Percentiles rank a stretch among this genome's conserved stretches.
These are phyloP conservation scores for Ceyx erithaca DNA, from an alignment of 2,797 vertebrate species.

Conservation along the genomic window DNA sequence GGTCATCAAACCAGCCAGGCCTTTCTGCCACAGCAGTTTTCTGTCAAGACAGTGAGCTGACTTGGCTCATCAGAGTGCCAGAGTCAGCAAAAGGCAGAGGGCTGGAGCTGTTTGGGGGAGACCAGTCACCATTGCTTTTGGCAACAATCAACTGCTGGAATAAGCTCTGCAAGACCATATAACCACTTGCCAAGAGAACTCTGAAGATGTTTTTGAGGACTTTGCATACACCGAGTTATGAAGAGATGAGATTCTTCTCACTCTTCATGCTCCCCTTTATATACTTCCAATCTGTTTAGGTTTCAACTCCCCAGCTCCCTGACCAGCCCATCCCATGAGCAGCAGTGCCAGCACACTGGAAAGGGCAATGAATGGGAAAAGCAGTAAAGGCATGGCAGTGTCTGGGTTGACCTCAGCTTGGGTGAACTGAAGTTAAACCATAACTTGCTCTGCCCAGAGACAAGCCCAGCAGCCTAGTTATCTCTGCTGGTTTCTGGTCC, in stretches of 20 bases:
- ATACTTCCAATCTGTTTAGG: neutral
- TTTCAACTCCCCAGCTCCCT: neutral
- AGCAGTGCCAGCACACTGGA: neutral
- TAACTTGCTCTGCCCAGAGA: neutral
- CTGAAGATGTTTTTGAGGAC: neutral
- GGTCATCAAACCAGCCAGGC: neutral
- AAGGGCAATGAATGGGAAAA: neutral
- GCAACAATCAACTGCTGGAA: neutral
- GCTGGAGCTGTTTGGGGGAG: neutral
- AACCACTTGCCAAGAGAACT: neutral
- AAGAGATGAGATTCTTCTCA: neutral
- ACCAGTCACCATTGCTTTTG: neutral
- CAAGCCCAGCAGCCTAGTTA: fast-evolving
- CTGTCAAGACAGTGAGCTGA: neutral
- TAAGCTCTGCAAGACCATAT: neutral
- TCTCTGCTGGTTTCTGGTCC: neutral
- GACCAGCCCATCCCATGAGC: neutral
- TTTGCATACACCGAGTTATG: neutral
- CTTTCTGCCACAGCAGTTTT: neutral
- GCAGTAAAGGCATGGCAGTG: neutral
- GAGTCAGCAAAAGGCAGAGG: neutral
- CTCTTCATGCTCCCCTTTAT: neutral
- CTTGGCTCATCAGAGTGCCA: neutral
- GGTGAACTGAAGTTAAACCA: neutral
- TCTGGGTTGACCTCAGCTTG: neutral